These are phyloP conservation scores for Aptenodytes forsteri DNA, from an alignment of 2,113 vertebrate species.

Conservation along the genomic window DNA sequence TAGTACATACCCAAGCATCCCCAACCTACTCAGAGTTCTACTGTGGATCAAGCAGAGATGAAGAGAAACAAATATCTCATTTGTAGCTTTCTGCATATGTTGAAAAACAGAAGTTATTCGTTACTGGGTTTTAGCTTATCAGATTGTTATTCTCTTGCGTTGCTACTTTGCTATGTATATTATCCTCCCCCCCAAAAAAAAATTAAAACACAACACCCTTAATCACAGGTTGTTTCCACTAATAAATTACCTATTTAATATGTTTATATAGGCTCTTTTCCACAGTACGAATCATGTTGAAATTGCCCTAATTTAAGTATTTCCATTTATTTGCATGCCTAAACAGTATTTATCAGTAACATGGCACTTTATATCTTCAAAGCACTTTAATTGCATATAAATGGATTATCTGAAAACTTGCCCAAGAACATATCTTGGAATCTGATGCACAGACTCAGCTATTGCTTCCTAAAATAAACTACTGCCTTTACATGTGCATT, in stretches of 20 bases:
- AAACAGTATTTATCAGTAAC: slow-evolving; percentile 21
- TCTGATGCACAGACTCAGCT: background rate
- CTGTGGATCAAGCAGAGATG: background rate
- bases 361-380: slow-evolving; percentile 1
- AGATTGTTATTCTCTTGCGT: background rate
- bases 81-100: background rate
- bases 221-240: background rate
- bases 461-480: background rate
- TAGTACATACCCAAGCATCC: background rate
- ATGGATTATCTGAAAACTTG: background rate
- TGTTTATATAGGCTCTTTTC: background rate
- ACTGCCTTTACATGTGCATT: background rate
- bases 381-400: background rate
- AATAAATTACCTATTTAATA: background rate
- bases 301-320: slow-evolving; percentile 31
- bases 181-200: background rate
- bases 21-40: background rate
- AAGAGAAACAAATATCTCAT: background rate
- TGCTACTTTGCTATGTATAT: background rate
- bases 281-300: background rate
- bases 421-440: background rate
- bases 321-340: slow-evolving; percentile 31
- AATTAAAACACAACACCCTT: background rate
- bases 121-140: background rate
- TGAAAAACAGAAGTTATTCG: background rate